These are phyloP conservation scores for Sylvilagus bachmani DNA, from an alignment of 2,113 vertebrate species.

Conservation along the genomic window DNA sequence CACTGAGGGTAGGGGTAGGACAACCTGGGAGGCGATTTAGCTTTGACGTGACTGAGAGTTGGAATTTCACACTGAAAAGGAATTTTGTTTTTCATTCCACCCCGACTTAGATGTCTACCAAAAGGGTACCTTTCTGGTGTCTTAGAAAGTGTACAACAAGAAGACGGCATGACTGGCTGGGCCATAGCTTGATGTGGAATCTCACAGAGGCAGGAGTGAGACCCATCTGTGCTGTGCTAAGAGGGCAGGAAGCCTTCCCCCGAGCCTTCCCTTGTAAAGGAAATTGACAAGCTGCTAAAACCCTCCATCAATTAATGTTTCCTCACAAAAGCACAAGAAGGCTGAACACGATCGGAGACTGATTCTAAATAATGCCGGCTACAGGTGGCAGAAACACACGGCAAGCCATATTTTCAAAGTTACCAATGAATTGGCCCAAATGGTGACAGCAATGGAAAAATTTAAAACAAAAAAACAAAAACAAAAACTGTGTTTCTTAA, in stretches of 20 bases:
- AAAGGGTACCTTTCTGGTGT: background rate
- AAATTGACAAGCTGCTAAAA: conserved; percentile 86
- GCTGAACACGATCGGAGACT: conserved; percentile 86
- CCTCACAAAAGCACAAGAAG: conserved; percentile 85
- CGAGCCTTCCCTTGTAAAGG: conserved; percentile 79
- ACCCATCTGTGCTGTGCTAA: conserved; percentile 75
- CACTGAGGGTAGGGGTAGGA: background rate
- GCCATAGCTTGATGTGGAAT: conserved; percentile 55
- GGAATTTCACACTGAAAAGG: background rate
- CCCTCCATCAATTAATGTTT: conserved; percentile 84
- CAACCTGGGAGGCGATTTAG: background rate
- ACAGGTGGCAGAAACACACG: conserved; percentile 81
- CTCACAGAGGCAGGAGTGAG: conserved; percentile 53
- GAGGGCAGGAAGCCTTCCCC: conserved; percentile 66
- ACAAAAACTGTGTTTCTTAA: conserved; percentile 69
- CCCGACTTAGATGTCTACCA: background rate
- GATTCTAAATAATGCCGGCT: conserved; percentile 85
- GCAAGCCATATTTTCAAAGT: conserved; percentile 82
- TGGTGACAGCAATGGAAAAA: conserved; percentile 80
- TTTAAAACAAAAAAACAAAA: background rate
- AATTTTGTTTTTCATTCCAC: conserved; percentile 17
- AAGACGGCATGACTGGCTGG: background rate
- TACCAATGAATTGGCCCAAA: conserved; percentile 83
- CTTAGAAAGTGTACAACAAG: background rate
- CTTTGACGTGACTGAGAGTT: conserved; percentile 7